Evolutionary conservation across 2,113 vertebrate genomes (phyloP), one percentile per base, ranked within the genome.

Genomic region (Ceuthmochares aereus): DNA sequence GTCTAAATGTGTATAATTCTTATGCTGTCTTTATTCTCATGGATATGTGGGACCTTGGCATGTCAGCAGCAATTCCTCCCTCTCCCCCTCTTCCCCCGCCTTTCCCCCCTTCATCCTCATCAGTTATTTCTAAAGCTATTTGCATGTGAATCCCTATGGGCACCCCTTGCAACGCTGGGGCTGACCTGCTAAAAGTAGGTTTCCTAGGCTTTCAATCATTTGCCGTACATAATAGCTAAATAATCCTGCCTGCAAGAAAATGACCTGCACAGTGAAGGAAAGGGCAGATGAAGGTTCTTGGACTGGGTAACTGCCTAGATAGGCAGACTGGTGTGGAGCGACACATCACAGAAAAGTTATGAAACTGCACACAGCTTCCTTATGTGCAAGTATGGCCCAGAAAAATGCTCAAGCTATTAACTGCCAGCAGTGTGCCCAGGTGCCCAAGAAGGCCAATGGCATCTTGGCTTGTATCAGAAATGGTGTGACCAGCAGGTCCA

Each of bases 121-220:
- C 69, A 89, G 83, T 96, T 67, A 54, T 84, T 96, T 90, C 95
- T 89, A 77, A 92, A 91, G 79, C 83, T 88, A 97, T 98, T 98
- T 98, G 97, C 98, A 98, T 98, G 88, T 97, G 97, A 98, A 98
- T 98, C 97, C 97, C 91, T 69, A 26, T 90, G 64, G 84, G 42
- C 52, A 84, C 72, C 97, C 91, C 91, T 96, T 96, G 95, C 93
- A 96, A 91, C 92, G 73, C 89, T 66, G 94, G 84, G 91, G 78
- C 87, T 95, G 90, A 96, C 84, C 95, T 96, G 76, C 52, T 93
- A 72, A 81, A 87, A 97, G 95, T 95, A 95, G 97, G 90, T 98
- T 90, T 96, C 64, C 73, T 21, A 80, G 84, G 94, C 95, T 95
- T 96, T 97, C 95, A 84, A 84, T 97, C 94, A 97, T 96, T 95